Base-by-base conservation (phyloP, 37 sponge, comb jelly and placozoan species). In the Eunapius fragilis region DNA sequence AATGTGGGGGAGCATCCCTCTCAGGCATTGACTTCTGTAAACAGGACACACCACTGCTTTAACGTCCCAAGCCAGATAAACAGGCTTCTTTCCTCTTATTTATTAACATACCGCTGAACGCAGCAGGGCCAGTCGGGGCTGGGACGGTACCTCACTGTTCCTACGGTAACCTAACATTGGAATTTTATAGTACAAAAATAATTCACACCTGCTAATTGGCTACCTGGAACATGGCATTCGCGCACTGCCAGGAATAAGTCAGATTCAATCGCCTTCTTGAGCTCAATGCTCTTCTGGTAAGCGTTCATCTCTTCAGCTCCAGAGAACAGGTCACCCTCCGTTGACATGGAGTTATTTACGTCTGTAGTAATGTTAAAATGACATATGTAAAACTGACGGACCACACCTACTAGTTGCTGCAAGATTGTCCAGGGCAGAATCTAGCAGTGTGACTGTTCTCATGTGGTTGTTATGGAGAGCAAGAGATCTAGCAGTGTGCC, bases 401-500 rank as follows among this genome's bases (percentile, higher is more conserved):
- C 25, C 79, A 49, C 25, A 49, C n/a, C 19, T 5, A 34, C 27
- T 35, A 77, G 22, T 5, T 70, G 25, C 24, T 12, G 35, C 41
- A 41, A 79, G 49, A 38, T 86, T 48, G 73, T 77, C 75, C 24
- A 85, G 32, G 37, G 89, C 82, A 36, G 91, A 86, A 86, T 95
- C 95, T 31, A 95, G 32, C 13, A 92, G 87, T 25, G 88, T 95
- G 25, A 92, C 95, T n/a, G 79, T 86, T 68, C 92, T 75, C 67
- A 93, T 91, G 50, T 90, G 88, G 80, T 92, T 83, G 28, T 75
- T 41, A 34, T 76, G 78, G 45, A 85, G 87, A 37, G 96, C 96
- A 25, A 95, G 86, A 2, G 86, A 84, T 0, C 93, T 87, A 25
- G 96, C 96, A 22, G 93, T 93, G 84, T 87, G 72, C 6, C 93